Conservation (phyloP, 64 coral and sea anemone species). For the Catalaphyllia jardinei region DNA sequence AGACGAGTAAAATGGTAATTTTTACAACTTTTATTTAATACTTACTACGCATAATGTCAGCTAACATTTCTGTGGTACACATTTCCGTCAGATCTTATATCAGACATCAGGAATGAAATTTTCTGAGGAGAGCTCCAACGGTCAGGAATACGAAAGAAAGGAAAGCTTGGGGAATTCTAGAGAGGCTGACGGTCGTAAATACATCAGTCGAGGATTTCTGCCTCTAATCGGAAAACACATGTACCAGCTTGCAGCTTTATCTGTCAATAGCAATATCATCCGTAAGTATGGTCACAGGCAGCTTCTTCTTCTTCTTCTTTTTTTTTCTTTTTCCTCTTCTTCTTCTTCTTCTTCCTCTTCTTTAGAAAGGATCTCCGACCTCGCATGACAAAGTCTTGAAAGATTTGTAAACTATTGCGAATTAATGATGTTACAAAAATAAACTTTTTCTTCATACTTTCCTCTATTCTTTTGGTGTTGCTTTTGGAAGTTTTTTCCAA, state of each 20-base stretch:
- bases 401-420: too few species aligned
- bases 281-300: not conserved
- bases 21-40: too few species aligned
- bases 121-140: constrained; percentile 23
- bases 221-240: constrained; percentile 35
- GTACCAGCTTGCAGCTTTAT: constrained; percentile 3
- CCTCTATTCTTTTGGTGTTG: too few species aligned
- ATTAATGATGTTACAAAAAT: not conserved
- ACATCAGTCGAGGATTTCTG: constrained; percentile 24
- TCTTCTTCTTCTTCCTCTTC: too few species aligned
- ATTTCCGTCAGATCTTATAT: constrained; percentile 29
- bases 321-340: too few species aligned
- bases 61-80: not conserved
- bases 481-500: too few species aligned
- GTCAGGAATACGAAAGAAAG: not conserved
- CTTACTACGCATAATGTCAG: not conserved
- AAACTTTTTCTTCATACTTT: not conserved
- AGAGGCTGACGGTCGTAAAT: constrained; percentile 10
- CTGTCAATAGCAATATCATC: not conserved
- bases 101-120: constrained; percentile 26
- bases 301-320: too few species aligned
- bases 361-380: too few species aligned
- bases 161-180: not conserved
- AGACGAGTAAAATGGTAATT: too few species aligned
- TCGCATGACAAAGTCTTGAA: too few species aligned